Percentiles rank a stretch among this genome's conserved stretches.
Conservation (phyloP, 2,888 invertebrate species). For the Smittia sp. region DNA sequence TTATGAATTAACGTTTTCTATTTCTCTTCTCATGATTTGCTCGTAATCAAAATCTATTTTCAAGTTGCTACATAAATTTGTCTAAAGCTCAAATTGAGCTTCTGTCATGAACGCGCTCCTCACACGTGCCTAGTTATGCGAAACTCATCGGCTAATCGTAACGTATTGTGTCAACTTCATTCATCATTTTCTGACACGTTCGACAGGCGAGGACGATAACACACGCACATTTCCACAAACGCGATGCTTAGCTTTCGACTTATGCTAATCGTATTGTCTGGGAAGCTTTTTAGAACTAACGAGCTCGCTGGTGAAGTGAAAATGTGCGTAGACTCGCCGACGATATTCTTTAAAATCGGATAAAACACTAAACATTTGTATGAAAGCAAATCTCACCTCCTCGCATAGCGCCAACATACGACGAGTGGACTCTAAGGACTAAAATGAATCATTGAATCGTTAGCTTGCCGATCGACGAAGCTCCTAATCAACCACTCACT, state of each 20-base stretch:
- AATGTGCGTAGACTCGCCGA: background rate
- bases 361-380: background rate
- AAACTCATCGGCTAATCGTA: no score
- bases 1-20: constrained; percentile 8
- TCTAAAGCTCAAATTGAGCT: background rate
- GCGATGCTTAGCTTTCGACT: no score
- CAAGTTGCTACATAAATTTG: no score
- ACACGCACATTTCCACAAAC: no score
- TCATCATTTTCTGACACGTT: no score
- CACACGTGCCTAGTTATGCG: no score
- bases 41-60: constrained; percentile 12
- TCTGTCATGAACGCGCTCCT: background rate
- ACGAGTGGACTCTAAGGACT: constrained; percentile 89
- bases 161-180: no score
- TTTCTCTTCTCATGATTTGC: background rate
- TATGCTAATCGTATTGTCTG: no score
- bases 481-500: constrained; percentile 56
- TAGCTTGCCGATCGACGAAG: no score
- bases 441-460: constrained; percentile 55
- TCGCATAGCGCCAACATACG: constrained; percentile 91
- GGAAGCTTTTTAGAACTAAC: no score
- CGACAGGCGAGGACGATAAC: no score
- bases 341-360: background rate
- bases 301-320: no score
- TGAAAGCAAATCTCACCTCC: constrained; percentile 67